These are phyloP conservation scores for Plutella xylostella DNA, from an alignment of 2,888 invertebrate genomes.

Conservation along the genomic window DNA sequence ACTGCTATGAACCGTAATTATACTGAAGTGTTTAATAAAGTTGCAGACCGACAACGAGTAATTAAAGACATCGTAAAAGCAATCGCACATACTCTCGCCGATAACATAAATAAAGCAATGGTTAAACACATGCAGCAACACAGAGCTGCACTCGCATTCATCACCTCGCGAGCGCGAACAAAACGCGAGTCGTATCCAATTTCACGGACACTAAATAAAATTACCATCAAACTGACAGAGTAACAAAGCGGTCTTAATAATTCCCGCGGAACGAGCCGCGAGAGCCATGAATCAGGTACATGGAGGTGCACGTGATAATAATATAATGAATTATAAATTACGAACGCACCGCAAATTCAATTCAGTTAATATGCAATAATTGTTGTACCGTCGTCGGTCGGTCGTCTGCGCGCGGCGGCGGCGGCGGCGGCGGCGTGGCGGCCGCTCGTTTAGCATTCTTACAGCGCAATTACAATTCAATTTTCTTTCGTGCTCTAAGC, in stretches of 20 bases:
- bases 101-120: no score
- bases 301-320: slow-evolving; percentile 25
- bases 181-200: slow-evolving; percentile 33
- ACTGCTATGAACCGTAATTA: no score
- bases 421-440: no score
- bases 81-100: no score
- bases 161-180: neutral
- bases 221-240: slow-evolving; percentile 53
- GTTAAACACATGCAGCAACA: no score
- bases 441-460: slow-evolving; percentile 45
- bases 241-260: slow-evolving; percentile 64
- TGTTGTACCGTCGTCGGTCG: no score
- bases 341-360: slow-evolving; percentile 30
- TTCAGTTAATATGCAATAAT: slow-evolving; percentile 58
- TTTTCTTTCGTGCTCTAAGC: slow-evolving; percentile 42
- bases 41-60: no score
- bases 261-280: slow-evolving; percentile 50
- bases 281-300: slow-evolving; percentile 45
- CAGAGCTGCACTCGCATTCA: no score
- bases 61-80: no score
- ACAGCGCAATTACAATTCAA: slow-evolving; percentile 56
- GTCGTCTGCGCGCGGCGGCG: no score
- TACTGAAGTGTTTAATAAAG: no score
- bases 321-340: slow-evolving; percentile 41
- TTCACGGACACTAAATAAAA: slow-evolving; percentile 66